Evolutionary conservation across 2,113 vertebrate genomes (phyloP).

Genomic region (Misgurnus anguillicaudatus): DNA sequence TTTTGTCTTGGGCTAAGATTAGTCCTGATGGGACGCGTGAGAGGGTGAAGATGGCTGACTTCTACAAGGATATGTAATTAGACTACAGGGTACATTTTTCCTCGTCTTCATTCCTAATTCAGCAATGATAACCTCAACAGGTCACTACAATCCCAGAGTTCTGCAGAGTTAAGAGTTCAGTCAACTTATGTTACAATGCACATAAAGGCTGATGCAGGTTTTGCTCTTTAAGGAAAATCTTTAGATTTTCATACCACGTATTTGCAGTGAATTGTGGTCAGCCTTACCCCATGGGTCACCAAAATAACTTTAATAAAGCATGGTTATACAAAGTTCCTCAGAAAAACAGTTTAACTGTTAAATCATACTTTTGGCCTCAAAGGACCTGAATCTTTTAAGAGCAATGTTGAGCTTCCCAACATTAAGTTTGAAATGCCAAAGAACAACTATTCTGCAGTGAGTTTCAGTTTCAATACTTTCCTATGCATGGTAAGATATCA

Average conservation of each 20-base stretch:
- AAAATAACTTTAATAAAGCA: conserved; percentile 31
- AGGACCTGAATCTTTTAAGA: too few species aligned
- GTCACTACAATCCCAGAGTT: conserved; percentile 51
- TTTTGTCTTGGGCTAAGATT: conserved; percentile 19
- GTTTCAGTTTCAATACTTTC: neutral
- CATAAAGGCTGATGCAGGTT: conserved; percentile 20
- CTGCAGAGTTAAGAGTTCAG: conserved; percentile 36
- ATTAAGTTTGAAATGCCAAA: too few species aligned
- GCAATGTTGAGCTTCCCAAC: too few species aligned
- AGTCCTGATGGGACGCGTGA: neutral
- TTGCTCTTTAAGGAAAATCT: neutral
- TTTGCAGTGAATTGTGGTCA: conserved; percentile 15
- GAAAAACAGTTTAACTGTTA: neutral
- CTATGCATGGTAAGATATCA: conserved; percentile 13
- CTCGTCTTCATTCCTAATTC: conserved; percentile 65
- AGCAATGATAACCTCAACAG: conserved; percentile 58
- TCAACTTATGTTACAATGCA: neutral
- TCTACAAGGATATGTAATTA: conserved; percentile 71
- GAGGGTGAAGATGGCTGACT: conserved; percentile 16
- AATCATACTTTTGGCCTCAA: too few species aligned
- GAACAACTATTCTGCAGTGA: neutral
- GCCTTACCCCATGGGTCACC: conserved; percentile 25
- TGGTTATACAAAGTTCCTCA: neutral
- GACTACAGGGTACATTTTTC: conserved; percentile 63
- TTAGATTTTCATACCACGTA: conserved; percentile 10